Percentiles rank a stretch among this genome's conserved stretches.
Conservation (phyloP, 1,140 invertebrate species). For the Drosophila erecta region DNA sequence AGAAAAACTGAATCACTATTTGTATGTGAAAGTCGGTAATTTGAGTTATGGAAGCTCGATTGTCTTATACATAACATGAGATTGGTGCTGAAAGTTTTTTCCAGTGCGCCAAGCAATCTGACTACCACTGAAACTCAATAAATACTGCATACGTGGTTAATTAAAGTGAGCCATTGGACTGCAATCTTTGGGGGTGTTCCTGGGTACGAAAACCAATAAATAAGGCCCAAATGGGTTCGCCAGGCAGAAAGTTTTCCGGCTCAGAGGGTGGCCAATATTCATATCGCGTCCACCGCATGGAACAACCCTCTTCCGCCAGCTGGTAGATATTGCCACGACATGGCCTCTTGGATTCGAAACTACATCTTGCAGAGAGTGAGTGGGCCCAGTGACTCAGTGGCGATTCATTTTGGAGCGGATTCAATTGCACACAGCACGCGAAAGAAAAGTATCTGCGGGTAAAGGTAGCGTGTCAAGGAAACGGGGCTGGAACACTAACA, state of each 20-base stretch:
- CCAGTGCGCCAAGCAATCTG: conserved; percentile 10
- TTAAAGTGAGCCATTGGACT: conserved; percentile 25
- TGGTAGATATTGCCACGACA: conserved; percentile 14
- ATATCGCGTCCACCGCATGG: conserved; percentile 27
- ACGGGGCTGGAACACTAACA: conserved; percentile 19
- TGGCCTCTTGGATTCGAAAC: conserved; percentile 1
- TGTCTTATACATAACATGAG: neutral
- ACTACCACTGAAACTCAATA: conserved; percentile 15
- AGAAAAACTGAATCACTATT: no score
- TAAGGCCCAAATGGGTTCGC: conserved; percentile 5
- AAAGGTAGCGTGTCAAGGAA: conserved; percentile 60
- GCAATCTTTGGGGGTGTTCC: conserved; percentile 25
- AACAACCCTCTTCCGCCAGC: conserved; percentile 44
- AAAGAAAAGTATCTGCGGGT: conserved; percentile 27
- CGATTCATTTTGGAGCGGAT: conserved; percentile 14
- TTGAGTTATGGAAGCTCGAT: neutral
- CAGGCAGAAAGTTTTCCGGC: conserved; percentile 8
- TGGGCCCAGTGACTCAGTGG: conserved; percentile 28
- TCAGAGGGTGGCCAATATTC: conserved; percentile 22
- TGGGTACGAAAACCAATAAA: conserved; percentile 25
- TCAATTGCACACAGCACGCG: conserved; percentile 39
- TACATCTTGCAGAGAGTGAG: conserved; percentile 9
- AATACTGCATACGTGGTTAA: conserved; percentile 52
- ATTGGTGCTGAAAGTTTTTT: neutral
- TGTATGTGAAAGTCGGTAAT: neutral